Evolutionary conservation across 2,888 invertebrate genomes (phyloP).

Genomic region (Molorchus minor): DNA sequence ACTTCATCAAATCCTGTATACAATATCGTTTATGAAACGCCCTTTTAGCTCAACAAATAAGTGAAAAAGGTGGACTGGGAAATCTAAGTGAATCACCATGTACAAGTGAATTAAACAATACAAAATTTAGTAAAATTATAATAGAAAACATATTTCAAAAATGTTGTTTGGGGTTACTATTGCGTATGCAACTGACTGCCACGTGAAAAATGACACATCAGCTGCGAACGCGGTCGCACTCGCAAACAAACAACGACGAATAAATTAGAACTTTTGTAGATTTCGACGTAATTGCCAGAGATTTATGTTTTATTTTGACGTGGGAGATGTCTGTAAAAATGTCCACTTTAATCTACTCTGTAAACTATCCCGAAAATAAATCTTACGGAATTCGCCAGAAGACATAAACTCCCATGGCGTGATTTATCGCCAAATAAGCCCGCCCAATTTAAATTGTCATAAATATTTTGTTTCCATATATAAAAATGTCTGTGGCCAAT

Average conservation of each 20-base stretch:
- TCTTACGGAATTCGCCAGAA: constrained; percentile 34
- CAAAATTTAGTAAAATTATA: no score
- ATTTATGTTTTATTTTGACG: constrained; percentile 55
- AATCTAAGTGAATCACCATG: no score
- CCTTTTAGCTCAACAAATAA: no score
- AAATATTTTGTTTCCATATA: no score
- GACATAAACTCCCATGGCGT: constrained; percentile 35
- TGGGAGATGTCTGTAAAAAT: constrained; percentile 53
- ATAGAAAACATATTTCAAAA: no score
- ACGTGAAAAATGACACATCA: constrained; percentile 55
- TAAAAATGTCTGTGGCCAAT: no score
- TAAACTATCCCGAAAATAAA: constrained; percentile 38
- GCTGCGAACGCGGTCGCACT: constrained; percentile 45
- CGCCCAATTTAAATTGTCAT: no score
- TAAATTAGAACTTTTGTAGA: constrained; percentile 50
- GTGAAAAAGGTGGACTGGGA: no score
- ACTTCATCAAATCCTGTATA: no score
- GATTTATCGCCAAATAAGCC: constrained; percentile 36
- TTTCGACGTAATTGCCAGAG: constrained; percentile 47
- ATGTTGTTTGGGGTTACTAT: no score
- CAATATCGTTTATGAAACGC: no score
- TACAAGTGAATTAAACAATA: no score
- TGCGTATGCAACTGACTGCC: constrained; percentile 51
- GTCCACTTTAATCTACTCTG: constrained; percentile 38
- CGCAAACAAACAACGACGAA: constrained; percentile 50